Base-by-base conservation (phyloP, 2,797 vertebrate genomes). In the Notolepis coatsorum region DNA sequence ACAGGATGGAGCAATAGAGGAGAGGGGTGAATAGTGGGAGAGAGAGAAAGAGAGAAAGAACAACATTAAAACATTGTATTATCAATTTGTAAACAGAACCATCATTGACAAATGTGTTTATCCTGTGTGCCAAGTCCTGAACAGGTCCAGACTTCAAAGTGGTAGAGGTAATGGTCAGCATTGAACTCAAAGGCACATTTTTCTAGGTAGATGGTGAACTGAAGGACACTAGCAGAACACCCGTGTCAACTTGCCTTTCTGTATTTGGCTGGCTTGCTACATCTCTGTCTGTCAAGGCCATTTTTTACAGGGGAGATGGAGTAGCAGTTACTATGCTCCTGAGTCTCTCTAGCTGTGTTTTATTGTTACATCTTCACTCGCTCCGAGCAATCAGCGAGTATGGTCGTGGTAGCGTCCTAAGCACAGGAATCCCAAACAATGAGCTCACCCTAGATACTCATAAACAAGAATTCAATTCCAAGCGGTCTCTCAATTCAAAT, bases 211-310 rank as follows among this genome's bases (percentile, higher is more conserved):
- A 61, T 37, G 23, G 41, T 50, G 25, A 43, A 62, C 15, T 28
- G 52, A 77, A 30, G 64, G 59, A 69, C 20, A 65, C 63, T 27
- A 23, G 58, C 17, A 67, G 24, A 35, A 41, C 56, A 43, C 61
- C 61, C 61, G 37, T 48, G 43, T 41, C 48, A 27, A 42, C 48
- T 42, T 61, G 48, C 49, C 43, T 58, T 46, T 51, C 24, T 55
- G 48, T 43, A 42, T 65, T 47, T 61, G 57, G 62, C 62, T 75
- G 62, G 46, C 42, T 8, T 56, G 41, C 58, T 25, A 56, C 62
- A 61, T 28, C 50, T 59, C n/a, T n/a, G n/a, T n/a, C 60, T 58
- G 53, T 79, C 66, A 52, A 18, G 12, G 20, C 18, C 7, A n/a
- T n/a, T n/a, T n/a, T 48, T 67, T 68, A 17, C 39, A 1, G 15